Conservation (phyloP, 1,140 invertebrate genomes). For the Druon quercuslanigerum region DNA sequence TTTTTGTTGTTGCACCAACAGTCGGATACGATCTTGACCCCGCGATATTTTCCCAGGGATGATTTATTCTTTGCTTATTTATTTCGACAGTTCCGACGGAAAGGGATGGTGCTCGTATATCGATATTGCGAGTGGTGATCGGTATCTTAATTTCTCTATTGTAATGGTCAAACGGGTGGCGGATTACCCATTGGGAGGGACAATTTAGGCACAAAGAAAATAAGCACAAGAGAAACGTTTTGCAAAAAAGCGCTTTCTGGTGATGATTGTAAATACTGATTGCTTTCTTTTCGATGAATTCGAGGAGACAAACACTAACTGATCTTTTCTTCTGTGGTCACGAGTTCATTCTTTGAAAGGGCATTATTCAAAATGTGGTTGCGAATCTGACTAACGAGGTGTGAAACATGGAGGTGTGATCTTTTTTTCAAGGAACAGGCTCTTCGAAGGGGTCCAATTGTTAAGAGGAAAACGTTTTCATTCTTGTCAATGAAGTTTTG, state of each 20-base stretch:
- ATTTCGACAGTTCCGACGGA: slow-evolving; percentile 13
- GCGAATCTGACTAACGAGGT: slow-evolving; percentile 20
- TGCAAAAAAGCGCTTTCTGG: not conserved
- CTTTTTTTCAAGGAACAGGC: not conserved
- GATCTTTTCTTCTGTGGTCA: not conserved
- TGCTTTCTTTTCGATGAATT: slow-evolving; percentile 16
- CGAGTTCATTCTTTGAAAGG: not conserved
- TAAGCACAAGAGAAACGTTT: not conserved
- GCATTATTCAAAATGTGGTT: not conserved
- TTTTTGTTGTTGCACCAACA: not conserved
- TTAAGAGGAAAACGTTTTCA: too few relatives aligned
- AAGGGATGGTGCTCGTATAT: slow-evolving; percentile 1
- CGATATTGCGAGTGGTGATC: slow-evolving; percentile 9
- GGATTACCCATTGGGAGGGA: not conserved
- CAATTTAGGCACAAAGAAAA: slow-evolving; percentile 4
- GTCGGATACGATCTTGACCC: slow-evolving; percentile 9
- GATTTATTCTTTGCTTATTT: slow-evolving; percentile 12
- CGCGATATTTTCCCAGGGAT: slow-evolving; percentile 10
- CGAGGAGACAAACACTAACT: not conserved
- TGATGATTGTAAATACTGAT: not conserved
- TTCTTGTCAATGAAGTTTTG: too few relatives aligned
- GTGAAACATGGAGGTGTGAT: slow-evolving; percentile 1
- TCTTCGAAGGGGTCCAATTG: not conserved
- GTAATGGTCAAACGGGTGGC: not conserved
- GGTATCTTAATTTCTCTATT: slow-evolving; percentile 23